Conservation (phyloP, 2,888 invertebrate genomes). For the Tachina fera region DNA sequence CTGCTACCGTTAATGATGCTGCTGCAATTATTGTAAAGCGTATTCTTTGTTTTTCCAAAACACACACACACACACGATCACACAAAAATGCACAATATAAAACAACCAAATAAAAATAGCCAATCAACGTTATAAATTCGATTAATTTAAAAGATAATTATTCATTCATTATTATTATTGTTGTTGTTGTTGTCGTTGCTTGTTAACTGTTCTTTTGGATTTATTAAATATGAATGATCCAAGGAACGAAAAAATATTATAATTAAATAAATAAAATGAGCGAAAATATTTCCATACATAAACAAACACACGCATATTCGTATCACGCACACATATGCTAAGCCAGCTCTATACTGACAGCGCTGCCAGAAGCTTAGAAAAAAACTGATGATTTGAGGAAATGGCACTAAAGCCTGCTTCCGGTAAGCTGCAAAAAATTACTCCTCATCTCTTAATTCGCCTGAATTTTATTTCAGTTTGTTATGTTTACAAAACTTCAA, state of each 20-base stretch:
- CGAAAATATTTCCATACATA: constrained; percentile 1
- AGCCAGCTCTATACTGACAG: too few relatives aligned
- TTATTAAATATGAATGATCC: constrained; percentile 1
- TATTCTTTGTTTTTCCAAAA: neutral
- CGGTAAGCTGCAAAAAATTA: too few relatives aligned
- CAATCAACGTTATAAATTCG: constrained; percentile 65
- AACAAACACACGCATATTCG: neutral
- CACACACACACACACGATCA: neutral
- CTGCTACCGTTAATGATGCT: constrained; percentile 1
- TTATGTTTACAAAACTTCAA: too few relatives aligned
- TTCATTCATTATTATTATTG: neutral
- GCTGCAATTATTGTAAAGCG: neutral
- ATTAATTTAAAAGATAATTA: constrained; percentile 63
- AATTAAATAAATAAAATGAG: neutral
- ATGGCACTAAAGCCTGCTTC: too few relatives aligned
- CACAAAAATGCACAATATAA: constrained; percentile 16
- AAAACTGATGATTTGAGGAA: too few relatives aligned
- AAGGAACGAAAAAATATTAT: constrained; percentile 13
- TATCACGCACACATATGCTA: neutral
- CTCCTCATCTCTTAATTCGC: too few relatives aligned
- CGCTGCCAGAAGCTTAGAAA: too few relatives aligned
- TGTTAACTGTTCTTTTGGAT: constrained; percentile 9
- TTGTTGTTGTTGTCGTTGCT: neutral
- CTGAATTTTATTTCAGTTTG: too few relatives aligned
- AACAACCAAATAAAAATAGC: constrained; percentile 46